These are phyloP conservation scores for Bubo bubo DNA, from an alignment of 2,113 vertebrate genomes.

Conservation along the genomic window DNA sequence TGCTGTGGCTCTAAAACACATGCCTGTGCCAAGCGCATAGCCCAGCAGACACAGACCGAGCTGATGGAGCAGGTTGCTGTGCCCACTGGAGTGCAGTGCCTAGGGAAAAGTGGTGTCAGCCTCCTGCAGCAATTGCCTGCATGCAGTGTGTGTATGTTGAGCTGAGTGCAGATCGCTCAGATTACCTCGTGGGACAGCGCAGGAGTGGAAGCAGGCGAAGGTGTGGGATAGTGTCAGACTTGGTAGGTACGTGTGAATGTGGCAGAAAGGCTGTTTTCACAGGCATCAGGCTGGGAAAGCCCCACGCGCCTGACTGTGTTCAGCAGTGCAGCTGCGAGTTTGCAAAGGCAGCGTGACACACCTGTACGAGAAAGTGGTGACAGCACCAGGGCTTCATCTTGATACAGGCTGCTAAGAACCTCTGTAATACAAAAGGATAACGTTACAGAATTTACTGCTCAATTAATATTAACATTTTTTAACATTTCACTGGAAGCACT, in stretches of 20 bases:
- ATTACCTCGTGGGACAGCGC: fast-evolving
- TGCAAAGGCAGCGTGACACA: not conserved
- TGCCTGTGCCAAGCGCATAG: fast-evolving
- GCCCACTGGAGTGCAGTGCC: not conserved
- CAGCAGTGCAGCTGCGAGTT: not conserved
- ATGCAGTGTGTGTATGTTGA: fast-evolving
- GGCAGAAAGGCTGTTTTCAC: not conserved
- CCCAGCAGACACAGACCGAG: not conserved
- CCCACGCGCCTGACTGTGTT: fast-evolving
- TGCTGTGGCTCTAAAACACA: not conserved
- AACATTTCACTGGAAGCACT: not conserved
- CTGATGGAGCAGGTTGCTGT: not conserved
- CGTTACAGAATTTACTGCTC: not conserved
- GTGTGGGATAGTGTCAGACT: not conserved
- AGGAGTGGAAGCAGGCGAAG: not conserved
- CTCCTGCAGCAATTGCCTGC: not conserved
- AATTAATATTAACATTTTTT: not conserved
- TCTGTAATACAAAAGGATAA: not conserved
- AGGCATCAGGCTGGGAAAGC: not conserved
- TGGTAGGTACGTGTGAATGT: fast-evolving
- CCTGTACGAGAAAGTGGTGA: fast-evolving
- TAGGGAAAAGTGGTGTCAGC: not conserved
- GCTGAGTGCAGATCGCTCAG: fast-evolving
- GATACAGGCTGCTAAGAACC: not conserved
- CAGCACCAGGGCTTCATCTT: fast-evolving